These are phyloP conservation scores for Yponomeuta cagnagella DNA, from an alignment of 2,888 invertebrate species.

Conservation along the genomic window DNA sequence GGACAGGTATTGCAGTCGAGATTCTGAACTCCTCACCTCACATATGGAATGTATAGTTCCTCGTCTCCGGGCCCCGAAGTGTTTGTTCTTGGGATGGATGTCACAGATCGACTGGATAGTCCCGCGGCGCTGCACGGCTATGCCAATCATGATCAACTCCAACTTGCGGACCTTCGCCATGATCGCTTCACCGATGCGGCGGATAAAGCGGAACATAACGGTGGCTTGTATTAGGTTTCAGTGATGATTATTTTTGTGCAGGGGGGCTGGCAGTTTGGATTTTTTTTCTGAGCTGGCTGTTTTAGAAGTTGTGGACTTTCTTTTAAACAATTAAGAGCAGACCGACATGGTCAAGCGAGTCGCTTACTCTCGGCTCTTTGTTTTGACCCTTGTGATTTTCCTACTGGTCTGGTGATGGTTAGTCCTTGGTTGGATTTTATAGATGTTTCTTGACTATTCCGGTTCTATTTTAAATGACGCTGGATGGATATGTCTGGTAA, in stretches of 20 bases:
- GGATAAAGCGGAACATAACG: conserved; percentile 50
- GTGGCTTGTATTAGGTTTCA: neutral
- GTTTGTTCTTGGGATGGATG: conserved; percentile 19
- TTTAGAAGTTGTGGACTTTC: too few relatives aligned
- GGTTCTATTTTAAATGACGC: neutral
- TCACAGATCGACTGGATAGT: conserved; percentile 51
- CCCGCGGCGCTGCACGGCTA: conserved; percentile 42
- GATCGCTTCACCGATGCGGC: conserved; percentile 41
- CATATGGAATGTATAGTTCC: conserved; percentile 32
- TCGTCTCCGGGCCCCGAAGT: conserved; percentile 26
- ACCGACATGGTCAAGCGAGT: too few relatives aligned
- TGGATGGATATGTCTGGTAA: neutral
- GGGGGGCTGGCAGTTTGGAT: conserved; percentile 4
- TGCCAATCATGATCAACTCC: conserved; percentile 47
- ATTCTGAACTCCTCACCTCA: conserved; percentile 44
- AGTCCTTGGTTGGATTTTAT: too few relatives aligned
- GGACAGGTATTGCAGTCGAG: too few relatives aligned
- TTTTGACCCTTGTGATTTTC: too few relatives aligned
- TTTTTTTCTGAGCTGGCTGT: conserved; percentile 7
- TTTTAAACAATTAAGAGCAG: too few relatives aligned
- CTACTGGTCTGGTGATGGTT: too few relatives aligned
- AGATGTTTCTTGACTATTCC: neutral
- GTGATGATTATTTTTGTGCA: neutral
- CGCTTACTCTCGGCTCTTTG: too few relatives aligned
- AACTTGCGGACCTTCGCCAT: conserved; percentile 45